Evolutionary conservation across 2,113 vertebrate species (phyloP).

Genomic region (Amblyopsis rosae): DNA sequence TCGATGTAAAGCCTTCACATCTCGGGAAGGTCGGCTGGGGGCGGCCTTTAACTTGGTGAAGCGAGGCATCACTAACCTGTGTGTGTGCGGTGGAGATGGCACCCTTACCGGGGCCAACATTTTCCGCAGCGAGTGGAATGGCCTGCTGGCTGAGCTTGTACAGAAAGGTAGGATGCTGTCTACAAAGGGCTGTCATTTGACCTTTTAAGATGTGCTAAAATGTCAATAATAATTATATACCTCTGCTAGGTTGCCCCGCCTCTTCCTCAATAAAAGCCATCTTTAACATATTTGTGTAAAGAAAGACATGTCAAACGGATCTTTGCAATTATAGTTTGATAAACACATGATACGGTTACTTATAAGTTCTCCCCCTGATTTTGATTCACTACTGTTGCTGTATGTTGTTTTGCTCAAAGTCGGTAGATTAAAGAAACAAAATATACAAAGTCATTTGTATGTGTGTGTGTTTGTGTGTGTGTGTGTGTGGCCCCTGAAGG

Average conservation of each 20-base stretch:
- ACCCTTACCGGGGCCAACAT: slow-evolving; percentile 92
- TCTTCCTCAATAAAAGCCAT: neutral
- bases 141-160: slow-evolving; percentile 86
- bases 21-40: slow-evolving; percentile 79
- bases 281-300: neutral
- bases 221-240: too few relatives aligned
- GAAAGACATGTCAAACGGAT: too few relatives aligned
- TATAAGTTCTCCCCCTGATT: too few relatives aligned
- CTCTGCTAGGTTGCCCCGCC: too few relatives aligned
- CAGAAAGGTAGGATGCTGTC: slow-evolving; percentile 72
- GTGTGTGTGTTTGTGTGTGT: neutral
- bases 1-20: slow-evolving; percentile 90
- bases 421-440: too few relatives aligned
- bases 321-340: too few relatives aligned
- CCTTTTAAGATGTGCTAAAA: neutral
- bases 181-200: neutral
- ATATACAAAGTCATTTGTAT: neutral
- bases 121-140: slow-evolving; percentile 89
- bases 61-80: slow-evolving; percentile 92
- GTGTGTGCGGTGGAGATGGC: slow-evolving; percentile 92
- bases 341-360: too few relatives aligned
- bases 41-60: slow-evolving; percentile 89
- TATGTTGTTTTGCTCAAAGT: too few relatives aligned
- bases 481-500: slow-evolving; percentile 65
- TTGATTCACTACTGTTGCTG: too few relatives aligned